Evolutionary conservation across 2,113 vertebrate species (phyloP).

Genomic region (Indri indri): DNA sequence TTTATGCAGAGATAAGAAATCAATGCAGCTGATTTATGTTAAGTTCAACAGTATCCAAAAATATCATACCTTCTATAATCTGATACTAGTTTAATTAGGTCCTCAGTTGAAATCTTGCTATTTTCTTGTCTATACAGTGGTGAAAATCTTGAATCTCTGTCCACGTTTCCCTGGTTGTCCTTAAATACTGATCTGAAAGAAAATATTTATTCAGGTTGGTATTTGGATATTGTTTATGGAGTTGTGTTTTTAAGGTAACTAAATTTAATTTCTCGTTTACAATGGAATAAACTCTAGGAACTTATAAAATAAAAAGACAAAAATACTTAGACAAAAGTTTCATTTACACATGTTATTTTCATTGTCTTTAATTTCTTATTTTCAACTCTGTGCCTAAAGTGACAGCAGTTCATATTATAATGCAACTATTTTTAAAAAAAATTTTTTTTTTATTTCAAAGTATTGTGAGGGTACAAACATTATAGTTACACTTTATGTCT

Average conservation of each 20-base stretch:
- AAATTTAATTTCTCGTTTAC: not conserved
- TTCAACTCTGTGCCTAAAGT: not conserved
- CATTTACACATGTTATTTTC: not conserved
- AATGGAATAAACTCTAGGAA: not conserved
- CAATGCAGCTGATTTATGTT: not conserved
- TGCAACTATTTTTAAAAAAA: not conserved
- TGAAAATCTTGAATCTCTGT: constrained; percentile 96
- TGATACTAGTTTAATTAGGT: constrained; percentile 93
- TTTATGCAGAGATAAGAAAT: not conserved
- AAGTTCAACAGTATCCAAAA: not conserved
- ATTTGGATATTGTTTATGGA: not conserved
- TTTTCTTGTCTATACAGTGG: constrained; percentile 97
- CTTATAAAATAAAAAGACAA: not conserved
- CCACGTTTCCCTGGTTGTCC: constrained; percentile 95
- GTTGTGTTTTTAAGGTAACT: not conserved
- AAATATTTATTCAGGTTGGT: constrained; percentile 45
- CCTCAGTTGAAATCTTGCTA: constrained; percentile 96
- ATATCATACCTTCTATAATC: constrained; percentile 93
- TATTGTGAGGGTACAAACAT: no score
- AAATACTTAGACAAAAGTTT: not conserved
- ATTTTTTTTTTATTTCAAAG: no score
- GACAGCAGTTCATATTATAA: not conserved
- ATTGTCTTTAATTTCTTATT: constrained; percentile 12
- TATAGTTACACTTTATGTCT: no score
- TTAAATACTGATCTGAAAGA: constrained; percentile 94